Conservation (phyloP, 2,797 vertebrate genomes). For the Pseudochirops cupreus region DNA sequence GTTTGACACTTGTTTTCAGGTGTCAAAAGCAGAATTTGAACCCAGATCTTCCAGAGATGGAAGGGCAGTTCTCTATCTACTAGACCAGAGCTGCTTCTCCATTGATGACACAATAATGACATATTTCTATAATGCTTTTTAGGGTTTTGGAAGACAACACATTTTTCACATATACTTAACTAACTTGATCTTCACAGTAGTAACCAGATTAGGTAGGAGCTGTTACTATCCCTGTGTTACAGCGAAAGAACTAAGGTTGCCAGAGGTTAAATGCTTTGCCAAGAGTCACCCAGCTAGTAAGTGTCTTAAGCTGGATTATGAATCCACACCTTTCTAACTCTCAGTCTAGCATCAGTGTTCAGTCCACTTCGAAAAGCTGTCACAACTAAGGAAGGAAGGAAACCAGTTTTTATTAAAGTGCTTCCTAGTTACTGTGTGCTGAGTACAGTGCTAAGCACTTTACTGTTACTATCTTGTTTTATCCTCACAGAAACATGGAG, state of each 20-base stretch:
- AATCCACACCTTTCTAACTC: not conserved
- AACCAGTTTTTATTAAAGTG: not conserved
- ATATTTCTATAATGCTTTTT: not conserved
- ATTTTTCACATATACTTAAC: not conserved
- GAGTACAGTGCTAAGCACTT: not conserved
- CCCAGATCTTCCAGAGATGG: not conserved
- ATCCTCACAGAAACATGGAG: fast-evolving
- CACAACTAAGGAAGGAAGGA: not conserved
- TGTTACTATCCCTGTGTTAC: not conserved
- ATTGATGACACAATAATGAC: not conserved
- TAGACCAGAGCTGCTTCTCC: not conserved
- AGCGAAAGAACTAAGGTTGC: not conserved
- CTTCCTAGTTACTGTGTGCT: not conserved
- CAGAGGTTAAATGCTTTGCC: not conserved
- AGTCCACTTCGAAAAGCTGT: not conserved
- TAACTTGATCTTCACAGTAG: not conserved
- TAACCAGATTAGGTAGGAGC: not conserved
- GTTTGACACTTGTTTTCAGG: not conserved
- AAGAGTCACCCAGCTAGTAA: not conserved
- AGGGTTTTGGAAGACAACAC: not conserved
- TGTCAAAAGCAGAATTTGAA: not conserved
- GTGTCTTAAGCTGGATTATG: not conserved
- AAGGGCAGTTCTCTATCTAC: not conserved
- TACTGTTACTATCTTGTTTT: not conserved
- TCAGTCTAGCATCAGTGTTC: not conserved